Evolutionary conservation across 2,113 vertebrate genomes (phyloP).

Genomic region (Micromys minutus): DNA sequence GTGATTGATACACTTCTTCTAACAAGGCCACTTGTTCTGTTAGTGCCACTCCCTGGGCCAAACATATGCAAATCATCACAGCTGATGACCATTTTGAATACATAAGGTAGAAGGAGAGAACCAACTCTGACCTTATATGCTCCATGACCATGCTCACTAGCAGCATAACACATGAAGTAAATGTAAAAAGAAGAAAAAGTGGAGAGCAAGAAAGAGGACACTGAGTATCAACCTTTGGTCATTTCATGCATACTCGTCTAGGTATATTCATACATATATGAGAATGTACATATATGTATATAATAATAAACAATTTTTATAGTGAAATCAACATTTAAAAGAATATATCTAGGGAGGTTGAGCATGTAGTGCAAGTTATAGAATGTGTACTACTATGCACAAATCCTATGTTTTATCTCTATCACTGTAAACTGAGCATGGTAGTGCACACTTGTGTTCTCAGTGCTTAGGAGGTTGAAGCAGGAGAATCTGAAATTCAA

Average conservation of each 20-base stretch:
- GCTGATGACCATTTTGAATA: background rate
- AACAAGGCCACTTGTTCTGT: no score
- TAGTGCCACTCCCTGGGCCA: no score
- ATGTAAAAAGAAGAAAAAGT: background rate
- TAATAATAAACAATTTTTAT: constrained; percentile 5
- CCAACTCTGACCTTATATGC: background rate
- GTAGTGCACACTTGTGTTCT: background rate
- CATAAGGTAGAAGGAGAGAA: background rate
- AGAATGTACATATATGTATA: background rate
- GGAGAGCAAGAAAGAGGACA: background rate
- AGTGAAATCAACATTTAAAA: constrained; percentile 3
- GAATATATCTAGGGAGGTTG: background rate
- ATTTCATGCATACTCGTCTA: background rate
- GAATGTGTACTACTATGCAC: background rate
- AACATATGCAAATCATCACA: no score
- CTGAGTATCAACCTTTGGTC: background rate
- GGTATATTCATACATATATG: background rate
- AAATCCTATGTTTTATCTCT: background rate
- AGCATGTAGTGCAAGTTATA: background rate
- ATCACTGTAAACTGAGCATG: background rate
- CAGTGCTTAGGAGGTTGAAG: background rate
- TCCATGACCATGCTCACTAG: background rate
- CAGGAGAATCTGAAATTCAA: background rate
- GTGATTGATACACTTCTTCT: no score
- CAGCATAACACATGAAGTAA: background rate